These are phyloP conservation scores for Caenorhabditis sinica DNA, from an alignment of 2,888 invertebrate species.

Conservation along the genomic window DNA sequence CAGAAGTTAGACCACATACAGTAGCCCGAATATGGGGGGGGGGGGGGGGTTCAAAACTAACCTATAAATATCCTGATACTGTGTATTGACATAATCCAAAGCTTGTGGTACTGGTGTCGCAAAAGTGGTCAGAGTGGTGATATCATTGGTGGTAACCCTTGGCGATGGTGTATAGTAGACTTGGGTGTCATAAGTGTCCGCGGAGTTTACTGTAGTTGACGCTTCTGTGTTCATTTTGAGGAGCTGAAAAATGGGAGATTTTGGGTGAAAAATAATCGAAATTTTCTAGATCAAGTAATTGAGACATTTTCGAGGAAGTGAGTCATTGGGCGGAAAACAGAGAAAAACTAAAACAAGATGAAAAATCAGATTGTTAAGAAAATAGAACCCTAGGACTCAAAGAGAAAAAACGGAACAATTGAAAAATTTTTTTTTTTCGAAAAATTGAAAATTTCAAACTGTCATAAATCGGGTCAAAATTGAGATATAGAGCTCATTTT, in stretches of 20 bases:
- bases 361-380: not conserved
- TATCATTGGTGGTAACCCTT: conserved; percentile 62
- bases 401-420: not conserved
- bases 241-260: not conserved
- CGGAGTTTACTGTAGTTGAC: conserved; percentile 42
- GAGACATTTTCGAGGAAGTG: not conserved
- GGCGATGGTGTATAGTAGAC: conserved; percentile 68
- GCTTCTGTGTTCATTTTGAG: conserved; percentile 47
- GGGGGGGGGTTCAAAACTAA: too few relatives aligned
- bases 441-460: not conserved
- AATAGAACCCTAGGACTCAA: not conserved
- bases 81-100: conserved; percentile 56
- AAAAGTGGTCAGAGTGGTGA: conserved; percentile 72
- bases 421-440: too few relatives aligned
- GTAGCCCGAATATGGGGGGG: too few relatives aligned
- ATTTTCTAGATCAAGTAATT: not conserved
- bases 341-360: not conserved
- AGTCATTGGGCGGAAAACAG: not conserved
- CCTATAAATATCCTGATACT: conserved; percentile 73
- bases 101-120: conserved; percentile 59
- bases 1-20: too few relatives aligned
- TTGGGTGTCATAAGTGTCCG: conserved; percentile 50
- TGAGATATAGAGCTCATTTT: not conserved
- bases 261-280: not conserved
- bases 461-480: not conserved